Evolutionary conservation across 2,797 vertebrate genomes (phyloP).

Genomic region (Melopsittacus undulatus): DNA sequence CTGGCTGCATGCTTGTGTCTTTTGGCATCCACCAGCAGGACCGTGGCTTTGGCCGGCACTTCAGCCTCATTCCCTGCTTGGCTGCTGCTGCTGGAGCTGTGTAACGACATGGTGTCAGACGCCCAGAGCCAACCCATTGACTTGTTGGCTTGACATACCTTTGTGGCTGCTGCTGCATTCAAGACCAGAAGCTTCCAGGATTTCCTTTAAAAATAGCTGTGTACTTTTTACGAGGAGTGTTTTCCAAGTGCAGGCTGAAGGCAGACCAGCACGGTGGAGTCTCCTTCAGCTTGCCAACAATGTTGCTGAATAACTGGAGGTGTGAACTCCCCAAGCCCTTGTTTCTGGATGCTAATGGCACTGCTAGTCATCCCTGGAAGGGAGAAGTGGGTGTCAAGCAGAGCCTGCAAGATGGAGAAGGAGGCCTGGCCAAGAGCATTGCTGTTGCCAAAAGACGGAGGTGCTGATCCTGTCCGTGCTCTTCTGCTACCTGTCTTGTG

Average conservation of each 20-base stretch:
- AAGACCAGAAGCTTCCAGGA: background rate
- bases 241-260: background rate
- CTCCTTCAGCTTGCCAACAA: background rate
- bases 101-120: background rate
- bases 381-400: background rate
- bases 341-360: background rate
- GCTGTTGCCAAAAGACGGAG: background rate
- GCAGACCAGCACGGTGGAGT: background rate
- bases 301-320: background rate
- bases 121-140: background rate
- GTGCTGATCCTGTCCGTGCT: slow-evolving; percentile 6
- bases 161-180: background rate
- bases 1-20: slow-evolving; percentile 4
- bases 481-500: background rate
- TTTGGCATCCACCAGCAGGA: background rate
- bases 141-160: background rate
- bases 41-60: slow-evolving; percentile 18
- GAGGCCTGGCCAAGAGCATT: background rate
- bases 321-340: slow-evolving; percentile 30
- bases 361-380: background rate
- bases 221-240: background rate
- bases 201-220: slow-evolving; percentile 43
- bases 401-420: background rate
- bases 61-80: background rate
- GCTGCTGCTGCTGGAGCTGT: background rate